phyloP scores from a whole-genome alignment of 2,797 vertebrate genomes.

The Peromyscus attwateri region DNA sequence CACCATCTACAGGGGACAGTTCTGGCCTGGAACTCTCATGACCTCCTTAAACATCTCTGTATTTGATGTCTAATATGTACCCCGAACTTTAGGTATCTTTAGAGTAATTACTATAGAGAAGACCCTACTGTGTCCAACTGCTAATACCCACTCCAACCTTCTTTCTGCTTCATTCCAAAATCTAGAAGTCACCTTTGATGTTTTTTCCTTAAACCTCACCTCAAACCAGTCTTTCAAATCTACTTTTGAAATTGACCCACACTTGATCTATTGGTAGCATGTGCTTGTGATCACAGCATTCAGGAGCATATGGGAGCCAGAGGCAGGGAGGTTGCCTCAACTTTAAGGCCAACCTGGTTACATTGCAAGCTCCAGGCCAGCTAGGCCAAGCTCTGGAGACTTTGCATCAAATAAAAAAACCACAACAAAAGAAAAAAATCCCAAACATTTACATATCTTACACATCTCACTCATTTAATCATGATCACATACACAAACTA shows the following conservation, averaged over 20 bases:
- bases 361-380: not conserved
- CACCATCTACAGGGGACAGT: not conserved
- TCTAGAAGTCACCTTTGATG: not conserved
- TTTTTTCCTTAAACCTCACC: not conserved
- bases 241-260: not conserved
- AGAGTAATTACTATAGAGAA: constrained; percentile 33
- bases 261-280: not conserved
- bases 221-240: not conserved
- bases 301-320: not conserved
- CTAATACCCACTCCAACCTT: not conserved
- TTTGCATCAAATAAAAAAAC: not conserved
- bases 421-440: not conserved
- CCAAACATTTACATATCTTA: not conserved
- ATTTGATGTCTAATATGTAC: not conserved
- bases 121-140: not conserved
- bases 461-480: not conserved
- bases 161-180: constrained; percentile 7
- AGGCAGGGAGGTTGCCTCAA: not conserved
- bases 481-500: not conserved
- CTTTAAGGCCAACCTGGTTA: not conserved
- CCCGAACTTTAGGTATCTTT: constrained; percentile 1
- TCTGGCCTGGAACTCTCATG: not conserved
- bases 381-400: not conserved
- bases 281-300: not conserved
- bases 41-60: not conserved